Conservation (phyloP, 2,113 vertebrate genomes). For the Macrotus californicus region DNA sequence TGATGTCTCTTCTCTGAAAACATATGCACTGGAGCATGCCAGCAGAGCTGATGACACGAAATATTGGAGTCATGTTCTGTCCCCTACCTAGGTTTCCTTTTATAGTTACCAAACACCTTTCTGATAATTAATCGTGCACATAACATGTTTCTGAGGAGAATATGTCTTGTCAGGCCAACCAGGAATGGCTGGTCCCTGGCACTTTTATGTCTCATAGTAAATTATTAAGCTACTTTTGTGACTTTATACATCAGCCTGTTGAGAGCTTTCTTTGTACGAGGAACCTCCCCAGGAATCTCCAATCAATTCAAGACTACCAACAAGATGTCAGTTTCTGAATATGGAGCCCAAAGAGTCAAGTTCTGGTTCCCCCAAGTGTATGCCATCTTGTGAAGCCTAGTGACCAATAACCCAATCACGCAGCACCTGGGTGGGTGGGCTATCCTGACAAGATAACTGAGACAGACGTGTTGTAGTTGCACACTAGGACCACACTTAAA, state of each 20-base stretch:
- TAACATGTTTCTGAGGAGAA: background rate
- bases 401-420: background rate
- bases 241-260: background rate
- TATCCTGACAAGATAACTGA: background rate
- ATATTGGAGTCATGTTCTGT: background rate
- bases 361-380: background rate
- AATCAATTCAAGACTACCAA: background rate
- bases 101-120: background rate
- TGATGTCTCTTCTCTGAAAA: background rate
- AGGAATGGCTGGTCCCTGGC: background rate
- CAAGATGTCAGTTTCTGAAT: background rate
- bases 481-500: background rate
- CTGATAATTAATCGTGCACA: background rate
- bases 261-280: background rate
- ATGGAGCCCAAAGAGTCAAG: background rate
- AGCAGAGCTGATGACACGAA: background rate
- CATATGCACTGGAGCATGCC: background rate
- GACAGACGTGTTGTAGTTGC: background rate
- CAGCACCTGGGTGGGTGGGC: background rate
- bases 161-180: background rate
- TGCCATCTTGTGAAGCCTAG: background rate
- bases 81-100: background rate
- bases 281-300: background rate
- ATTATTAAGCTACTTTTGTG: background rate
- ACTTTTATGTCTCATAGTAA: background rate